Conservation (phyloP, 2,797 vertebrate genomes). For the Petrocephalus sullivani region DNA sequence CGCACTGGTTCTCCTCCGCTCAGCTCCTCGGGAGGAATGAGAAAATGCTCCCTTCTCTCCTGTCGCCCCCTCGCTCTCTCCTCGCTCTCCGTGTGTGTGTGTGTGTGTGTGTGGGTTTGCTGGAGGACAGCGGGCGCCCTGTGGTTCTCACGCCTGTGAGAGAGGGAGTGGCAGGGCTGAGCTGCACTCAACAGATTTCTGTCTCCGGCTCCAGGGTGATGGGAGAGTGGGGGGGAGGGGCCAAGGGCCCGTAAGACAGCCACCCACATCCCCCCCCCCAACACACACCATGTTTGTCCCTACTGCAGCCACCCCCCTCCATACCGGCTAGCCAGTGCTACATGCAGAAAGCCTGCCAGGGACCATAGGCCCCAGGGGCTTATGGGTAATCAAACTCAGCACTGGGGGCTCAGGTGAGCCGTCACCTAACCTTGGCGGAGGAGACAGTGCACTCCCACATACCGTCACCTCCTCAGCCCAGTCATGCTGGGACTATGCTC, state of each 20-base stretch:
- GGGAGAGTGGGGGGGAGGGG: slow-evolving; percentile 34
- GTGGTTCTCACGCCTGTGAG: slow-evolving; percentile 61
- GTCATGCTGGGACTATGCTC: neutral
- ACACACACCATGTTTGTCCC: slow-evolving; percentile 55
- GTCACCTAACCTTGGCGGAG: neutral
- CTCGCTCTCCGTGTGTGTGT: slow-evolving; percentile 50
- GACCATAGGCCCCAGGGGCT: slow-evolving; percentile 28
- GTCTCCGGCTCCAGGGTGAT: slow-evolving; percentile 27
- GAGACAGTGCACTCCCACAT: neutral
- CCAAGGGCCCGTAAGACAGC: slow-evolving; percentile 46
- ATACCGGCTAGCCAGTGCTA: slow-evolving; percentile 49
- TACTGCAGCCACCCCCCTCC: slow-evolving; percentile 44
- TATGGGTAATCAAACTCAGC: slow-evolving; percentile 32
- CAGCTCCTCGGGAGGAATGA: slow-evolving; percentile 67
- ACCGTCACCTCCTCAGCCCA: neutral
- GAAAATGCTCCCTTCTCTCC: slow-evolving; percentile 54
- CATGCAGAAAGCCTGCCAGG: slow-evolving; percentile 57
- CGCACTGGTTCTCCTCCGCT: slow-evolving; percentile 57
- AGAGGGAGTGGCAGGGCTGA: slow-evolving; percentile 62
- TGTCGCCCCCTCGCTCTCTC: slow-evolving; percentile 38
- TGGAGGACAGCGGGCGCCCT: slow-evolving; percentile 66
- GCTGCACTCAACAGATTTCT: slow-evolving; percentile 40
- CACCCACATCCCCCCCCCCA: slow-evolving; percentile 37
- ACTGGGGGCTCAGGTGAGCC: slow-evolving; percentile 15
- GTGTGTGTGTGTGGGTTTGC: slow-evolving; percentile 62